Evolutionary conservation across 35 echinoderm and acorn worm genomes (phyloP).

Genomic region (Patiria miniata): DNA sequence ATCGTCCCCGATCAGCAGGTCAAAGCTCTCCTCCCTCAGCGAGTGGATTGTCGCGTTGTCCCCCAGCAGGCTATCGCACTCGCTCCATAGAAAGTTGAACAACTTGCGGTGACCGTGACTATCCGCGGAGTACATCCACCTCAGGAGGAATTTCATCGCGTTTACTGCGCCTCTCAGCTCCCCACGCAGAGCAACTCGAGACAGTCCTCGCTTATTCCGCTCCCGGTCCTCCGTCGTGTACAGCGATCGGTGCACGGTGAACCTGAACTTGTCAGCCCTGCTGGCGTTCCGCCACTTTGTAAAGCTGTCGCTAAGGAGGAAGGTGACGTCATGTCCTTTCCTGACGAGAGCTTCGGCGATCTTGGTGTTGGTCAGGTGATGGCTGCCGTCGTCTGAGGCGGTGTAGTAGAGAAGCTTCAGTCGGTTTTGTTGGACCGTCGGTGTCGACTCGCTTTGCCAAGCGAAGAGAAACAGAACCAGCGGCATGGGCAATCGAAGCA

Average conservation of each 20-base stretch:
- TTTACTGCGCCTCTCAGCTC: neutral
- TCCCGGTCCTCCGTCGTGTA: neutral
- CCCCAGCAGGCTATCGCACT: neutral
- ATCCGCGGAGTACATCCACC: neutral
- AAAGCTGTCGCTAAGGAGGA: constrained; percentile 3
- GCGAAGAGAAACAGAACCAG: too few relatives aligned
- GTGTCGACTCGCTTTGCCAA: too few relatives aligned
- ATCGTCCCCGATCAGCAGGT: constrained; percentile 5
- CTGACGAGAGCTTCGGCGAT: neutral
- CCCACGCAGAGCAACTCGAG: neutral
- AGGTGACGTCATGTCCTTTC: neutral
- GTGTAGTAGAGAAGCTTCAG: constrained; percentile 19
- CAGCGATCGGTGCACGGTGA: neutral
- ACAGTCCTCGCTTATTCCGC: neutral
- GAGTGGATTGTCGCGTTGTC: neutral
- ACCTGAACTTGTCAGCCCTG: neutral
- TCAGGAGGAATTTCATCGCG: neutral
- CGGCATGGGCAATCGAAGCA: too few relatives aligned
- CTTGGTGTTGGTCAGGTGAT: constrained; percentile 12
- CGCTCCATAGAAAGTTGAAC: neutral
- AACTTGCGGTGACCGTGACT: neutral
- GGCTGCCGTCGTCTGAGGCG: neutral
- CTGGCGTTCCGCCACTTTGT: constrained; percentile 7
- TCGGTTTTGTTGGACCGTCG: neutral
- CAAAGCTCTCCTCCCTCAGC: neutral